Conservation (phyloP, 2,888 invertebrate genomes). For the Nezara viridula region DNA sequence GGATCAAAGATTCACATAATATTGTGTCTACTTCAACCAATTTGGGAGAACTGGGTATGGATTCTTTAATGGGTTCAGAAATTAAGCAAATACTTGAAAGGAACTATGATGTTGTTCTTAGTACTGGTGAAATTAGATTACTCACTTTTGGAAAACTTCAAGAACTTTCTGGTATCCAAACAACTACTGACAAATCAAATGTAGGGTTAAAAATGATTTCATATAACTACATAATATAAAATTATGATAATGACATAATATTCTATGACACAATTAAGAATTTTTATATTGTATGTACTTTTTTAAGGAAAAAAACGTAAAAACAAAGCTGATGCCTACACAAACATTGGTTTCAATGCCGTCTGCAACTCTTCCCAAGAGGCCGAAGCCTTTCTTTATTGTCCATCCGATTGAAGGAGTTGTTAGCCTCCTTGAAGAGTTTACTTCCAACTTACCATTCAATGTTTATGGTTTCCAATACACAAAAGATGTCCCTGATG, state of each 20-base stretch:
- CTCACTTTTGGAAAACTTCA: conserved; percentile 84
- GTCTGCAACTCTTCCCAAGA: conserved; percentile 68
- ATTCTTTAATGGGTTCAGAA: conserved; percentile 98
- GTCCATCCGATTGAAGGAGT: conserved; percentile 93
- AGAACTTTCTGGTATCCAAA: conserved; percentile 56
- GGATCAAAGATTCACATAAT: conserved; percentile 87
- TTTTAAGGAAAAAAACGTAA: conserved; percentile 24
- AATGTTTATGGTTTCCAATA: conserved; percentile 88
- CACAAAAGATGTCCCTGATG: conserved; percentile 80
- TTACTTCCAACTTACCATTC: conserved; percentile 81
- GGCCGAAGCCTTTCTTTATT: conserved; percentile 69
- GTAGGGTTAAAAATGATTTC: background rate
- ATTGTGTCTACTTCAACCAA: conserved; percentile 82
- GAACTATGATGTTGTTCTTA: conserved; percentile 90
- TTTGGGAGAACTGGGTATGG: conserved; percentile 96
- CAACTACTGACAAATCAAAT: background rate
- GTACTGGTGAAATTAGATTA: conserved; percentile 90
- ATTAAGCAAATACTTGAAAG: conserved; percentile 96
- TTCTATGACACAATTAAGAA: background rate
- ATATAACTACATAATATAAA: background rate
- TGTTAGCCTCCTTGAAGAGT: conserved; percentile 77
- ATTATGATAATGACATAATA: background rate
- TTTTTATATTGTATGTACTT: background rate
- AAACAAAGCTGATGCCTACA: conserved; percentile 61
- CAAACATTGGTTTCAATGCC: conserved; percentile 63